A percentile compares a stretch with the other conserved stretches of the same genome.
Conservation (phyloP, 2,113 vertebrate species). For the Ia io region DNA sequence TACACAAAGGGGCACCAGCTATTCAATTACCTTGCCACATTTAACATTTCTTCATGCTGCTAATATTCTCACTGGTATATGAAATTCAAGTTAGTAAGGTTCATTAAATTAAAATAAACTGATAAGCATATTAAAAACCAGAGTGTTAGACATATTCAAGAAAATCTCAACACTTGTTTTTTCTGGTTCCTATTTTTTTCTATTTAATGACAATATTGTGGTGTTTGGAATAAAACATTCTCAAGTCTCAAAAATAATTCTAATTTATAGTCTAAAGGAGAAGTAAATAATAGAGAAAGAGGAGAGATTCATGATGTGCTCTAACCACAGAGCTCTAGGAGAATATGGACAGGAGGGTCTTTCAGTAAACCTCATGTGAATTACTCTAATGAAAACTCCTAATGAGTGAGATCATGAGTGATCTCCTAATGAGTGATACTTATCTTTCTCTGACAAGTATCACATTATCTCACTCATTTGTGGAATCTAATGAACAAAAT, state of each 20-base stretch:
- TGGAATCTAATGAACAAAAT: too few relatives aligned
- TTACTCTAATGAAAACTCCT: background rate
- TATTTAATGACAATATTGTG: background rate
- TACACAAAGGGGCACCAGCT: background rate
- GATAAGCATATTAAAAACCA: background rate
- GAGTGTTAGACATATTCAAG: background rate
- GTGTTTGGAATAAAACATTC: background rate
- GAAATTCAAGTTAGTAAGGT: background rate
- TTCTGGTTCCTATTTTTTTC: background rate
- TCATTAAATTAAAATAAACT: slow-evolving; percentile 33
- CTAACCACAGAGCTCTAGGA: background rate
- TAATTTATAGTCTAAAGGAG: background rate
- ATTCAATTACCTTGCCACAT: background rate
- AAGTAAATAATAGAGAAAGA: background rate
- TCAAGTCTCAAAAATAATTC: slow-evolving; percentile 10
- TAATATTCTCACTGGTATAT: background rate
- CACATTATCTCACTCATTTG: too few relatives aligned
- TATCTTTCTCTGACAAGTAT: too few relatives aligned
- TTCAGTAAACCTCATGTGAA: background rate
- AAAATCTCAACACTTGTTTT: background rate
- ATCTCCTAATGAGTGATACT: too few relatives aligned
- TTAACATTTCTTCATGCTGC: background rate
- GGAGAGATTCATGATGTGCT: background rate
- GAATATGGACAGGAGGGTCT: background rate
- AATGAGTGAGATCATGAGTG: background rate